These are phyloP conservation scores for Pedionomus torquatus DNA, from an alignment of 2,113 vertebrate species.

Conservation along the genomic window DNA sequence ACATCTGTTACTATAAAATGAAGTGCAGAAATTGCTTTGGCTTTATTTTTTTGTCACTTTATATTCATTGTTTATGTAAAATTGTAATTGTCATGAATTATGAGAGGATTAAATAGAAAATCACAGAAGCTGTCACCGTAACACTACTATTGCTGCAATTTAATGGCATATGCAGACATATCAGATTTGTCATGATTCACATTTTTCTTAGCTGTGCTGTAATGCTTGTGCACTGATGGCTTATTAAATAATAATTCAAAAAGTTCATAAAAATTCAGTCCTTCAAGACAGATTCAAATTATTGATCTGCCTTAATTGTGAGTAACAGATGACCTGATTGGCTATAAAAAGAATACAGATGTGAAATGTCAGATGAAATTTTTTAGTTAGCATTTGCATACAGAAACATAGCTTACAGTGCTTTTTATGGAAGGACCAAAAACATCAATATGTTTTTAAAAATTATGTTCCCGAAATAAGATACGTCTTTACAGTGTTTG, in stretches of 20 bases:
- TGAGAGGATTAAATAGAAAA: conserved; percentile 34
- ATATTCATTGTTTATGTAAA: conserved; percentile 7
- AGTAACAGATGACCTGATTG: not conserved
- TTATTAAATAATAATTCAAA: conserved; percentile 43
- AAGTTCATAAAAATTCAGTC: not conserved
- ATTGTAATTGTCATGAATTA: not conserved
- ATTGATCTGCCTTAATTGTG: not conserved
- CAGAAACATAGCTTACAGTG: not conserved
- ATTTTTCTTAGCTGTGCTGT: not conserved
- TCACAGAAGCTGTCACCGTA: not conserved
- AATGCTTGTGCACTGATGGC: not conserved
- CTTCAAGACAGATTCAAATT: not conserved
- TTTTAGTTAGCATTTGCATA: not conserved
- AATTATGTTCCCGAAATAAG: not conserved
- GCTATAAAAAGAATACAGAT: not conserved
- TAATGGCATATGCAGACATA: not conserved
- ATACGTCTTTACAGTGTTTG: not conserved
- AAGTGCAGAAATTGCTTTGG: not conserved
- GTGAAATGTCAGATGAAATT: not conserved
- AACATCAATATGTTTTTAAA: not conserved
- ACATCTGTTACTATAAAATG: conserved; percentile 32
- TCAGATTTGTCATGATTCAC: conserved; percentile 1
- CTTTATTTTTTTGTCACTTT: conserved; percentile 16
- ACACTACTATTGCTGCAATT: not conserved
- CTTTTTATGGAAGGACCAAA: not conserved